Evolutionary conservation across 2,113 vertebrate genomes (phyloP).

Genomic region (Carlito syrichta): DNA sequence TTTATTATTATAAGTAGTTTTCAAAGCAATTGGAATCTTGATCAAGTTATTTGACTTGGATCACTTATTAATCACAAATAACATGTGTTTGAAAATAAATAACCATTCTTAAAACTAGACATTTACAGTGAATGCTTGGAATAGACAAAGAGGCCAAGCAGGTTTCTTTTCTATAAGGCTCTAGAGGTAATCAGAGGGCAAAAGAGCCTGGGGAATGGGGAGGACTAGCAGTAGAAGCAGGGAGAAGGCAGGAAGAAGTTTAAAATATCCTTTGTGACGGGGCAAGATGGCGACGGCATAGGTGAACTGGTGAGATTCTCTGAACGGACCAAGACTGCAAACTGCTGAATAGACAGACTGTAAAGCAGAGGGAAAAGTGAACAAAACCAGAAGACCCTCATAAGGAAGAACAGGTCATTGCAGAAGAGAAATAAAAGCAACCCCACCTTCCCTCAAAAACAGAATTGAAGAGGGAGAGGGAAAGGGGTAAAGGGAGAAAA

Average conservation of each 20-base stretch:
- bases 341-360: no score
- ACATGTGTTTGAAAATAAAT: slow-evolving; percentile 26
- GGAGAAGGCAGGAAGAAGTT: not conserved
- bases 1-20: not conserved
- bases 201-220: not conserved
- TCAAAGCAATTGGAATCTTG: slow-evolving; percentile 4
- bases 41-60: slow-evolving; percentile 6
- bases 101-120: not conserved
- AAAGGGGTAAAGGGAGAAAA: no score
- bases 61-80: slow-evolving; percentile 26
- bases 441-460: no score
- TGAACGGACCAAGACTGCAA: no score
- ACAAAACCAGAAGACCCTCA: no score
- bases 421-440: no score
- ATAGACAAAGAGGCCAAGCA: not conserved
- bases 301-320: no score
- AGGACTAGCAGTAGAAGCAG: not conserved
- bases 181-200: not conserved
- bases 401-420: no score
- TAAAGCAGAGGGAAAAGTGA: no score
- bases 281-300: no score
- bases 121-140: not conserved
- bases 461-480: no score
- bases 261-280: not conserved
- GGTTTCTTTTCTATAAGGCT: slow-evolving; percentile 9